phyloP scores from a whole-genome alignment of 1,140 invertebrate genomes.

The Sycophaga agraensis region DNA sequence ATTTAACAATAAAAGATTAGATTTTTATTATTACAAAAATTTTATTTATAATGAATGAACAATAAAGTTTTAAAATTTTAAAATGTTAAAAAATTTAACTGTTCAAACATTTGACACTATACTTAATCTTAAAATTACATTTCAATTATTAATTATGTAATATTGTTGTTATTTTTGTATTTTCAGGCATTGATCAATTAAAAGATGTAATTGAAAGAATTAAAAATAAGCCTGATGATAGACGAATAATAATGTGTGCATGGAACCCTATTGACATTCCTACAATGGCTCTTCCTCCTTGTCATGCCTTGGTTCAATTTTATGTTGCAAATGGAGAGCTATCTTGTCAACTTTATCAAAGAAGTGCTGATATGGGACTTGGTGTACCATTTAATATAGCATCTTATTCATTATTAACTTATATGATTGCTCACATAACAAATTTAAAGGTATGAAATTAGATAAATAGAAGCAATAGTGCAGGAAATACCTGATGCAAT shows the following conservation, averaged over 20 bases:
- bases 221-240: slow-evolving; percentile 79
- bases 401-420: slow-evolving; percentile 91
- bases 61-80: not conserved
- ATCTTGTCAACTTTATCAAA: slow-evolving; percentile 93
- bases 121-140: not conserved
- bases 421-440: slow-evolving; percentile 96
- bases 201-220: slow-evolving; percentile 81
- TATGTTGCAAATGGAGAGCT: slow-evolving; percentile 82
- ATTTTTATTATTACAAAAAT: slow-evolving; percentile 30
- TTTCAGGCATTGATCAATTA: slow-evolving; percentile 83
- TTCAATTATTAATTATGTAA: not conserved
- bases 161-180: not conserved
- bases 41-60: no score
- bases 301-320: slow-evolving; percentile 94
- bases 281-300: slow-evolving; percentile 96
- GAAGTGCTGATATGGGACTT: slow-evolving; percentile 96
- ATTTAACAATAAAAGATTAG: no score
- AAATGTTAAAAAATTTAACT: no score
- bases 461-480: slow-evolving; percentile 2
- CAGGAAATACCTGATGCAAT: slow-evolving; percentile 5
- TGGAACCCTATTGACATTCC: slow-evolving; percentile 93
- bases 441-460: slow-evolving; percentile 66
- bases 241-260: slow-evolving; percentile 90
- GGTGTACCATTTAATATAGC: slow-evolving; percentile 99
- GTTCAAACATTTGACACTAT: no score